A percentile compares a stretch with the other conserved stretches of the same genome.
phyloP scores from a whole-genome alignment of 2,113 vertebrate species.

The Mus musculus region DNA sequence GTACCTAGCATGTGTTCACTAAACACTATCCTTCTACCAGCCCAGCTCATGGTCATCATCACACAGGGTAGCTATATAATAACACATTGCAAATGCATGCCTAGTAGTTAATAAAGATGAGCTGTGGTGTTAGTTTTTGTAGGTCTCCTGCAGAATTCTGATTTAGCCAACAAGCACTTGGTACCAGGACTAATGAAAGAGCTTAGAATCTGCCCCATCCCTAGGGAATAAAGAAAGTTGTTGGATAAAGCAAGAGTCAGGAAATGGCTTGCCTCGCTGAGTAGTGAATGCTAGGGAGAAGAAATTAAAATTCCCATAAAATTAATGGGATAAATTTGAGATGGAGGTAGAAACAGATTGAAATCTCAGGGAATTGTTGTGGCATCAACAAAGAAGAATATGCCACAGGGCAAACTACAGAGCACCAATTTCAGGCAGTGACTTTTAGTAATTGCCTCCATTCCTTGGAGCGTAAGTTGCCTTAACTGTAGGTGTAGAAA shows the following conservation, averaged over 20 bases:
- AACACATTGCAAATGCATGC: background rate
- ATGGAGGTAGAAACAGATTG: background rate
- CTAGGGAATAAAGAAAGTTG: background rate
- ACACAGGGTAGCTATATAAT: background rate
- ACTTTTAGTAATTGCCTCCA: background rate
- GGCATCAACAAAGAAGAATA: background rate
- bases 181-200: background rate
- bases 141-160: background rate
- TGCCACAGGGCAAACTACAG: background rate
- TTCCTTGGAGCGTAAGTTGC: background rate
- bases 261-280: constrained; percentile 26
- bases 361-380: background rate
- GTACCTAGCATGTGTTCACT: background rate
- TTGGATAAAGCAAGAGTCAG: constrained; percentile 44
- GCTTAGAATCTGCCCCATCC: background rate
- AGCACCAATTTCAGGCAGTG: background rate
- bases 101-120: background rate
- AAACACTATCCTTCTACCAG: background rate
- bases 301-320: background rate
- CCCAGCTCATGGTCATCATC: background rate
- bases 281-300: constrained; percentile 32
- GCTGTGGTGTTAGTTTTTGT: background rate
- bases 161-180: background rate
- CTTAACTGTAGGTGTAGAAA: background rate
- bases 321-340: constrained; percentile 2